These are phyloP conservation scores for Pomacea maculata DNA, from an alignment of 1,140 invertebrate species.

Conservation along the genomic window DNA sequence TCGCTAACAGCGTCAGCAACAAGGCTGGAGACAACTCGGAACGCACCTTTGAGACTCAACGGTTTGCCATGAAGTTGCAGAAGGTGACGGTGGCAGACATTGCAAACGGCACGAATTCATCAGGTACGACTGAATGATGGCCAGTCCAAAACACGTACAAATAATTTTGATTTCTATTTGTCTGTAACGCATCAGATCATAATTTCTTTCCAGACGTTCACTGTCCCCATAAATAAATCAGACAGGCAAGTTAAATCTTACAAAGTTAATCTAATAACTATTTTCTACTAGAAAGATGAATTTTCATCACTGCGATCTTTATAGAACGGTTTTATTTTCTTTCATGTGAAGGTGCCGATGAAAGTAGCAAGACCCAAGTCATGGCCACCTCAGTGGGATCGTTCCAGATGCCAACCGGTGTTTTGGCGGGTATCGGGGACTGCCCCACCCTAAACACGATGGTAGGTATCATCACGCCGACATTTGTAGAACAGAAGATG, in stretches of 20 bases:
- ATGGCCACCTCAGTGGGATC: constrained; percentile 30
- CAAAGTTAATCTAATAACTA: too few species aligned
- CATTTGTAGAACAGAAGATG: background rate
- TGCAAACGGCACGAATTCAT: constrained; percentile 28
- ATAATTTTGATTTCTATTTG: background rate
- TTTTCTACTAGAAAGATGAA: background rate
- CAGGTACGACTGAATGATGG: constrained; percentile 18
- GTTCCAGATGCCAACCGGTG: constrained; percentile 30
- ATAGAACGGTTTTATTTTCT: too few species aligned
- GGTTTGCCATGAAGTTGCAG: constrained; percentile 39
- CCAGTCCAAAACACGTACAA: too few species aligned
- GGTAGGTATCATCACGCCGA: constrained; percentile 13
- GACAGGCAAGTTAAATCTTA: too few species aligned
- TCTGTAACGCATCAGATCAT: background rate
- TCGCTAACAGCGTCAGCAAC: constrained; percentile 34
- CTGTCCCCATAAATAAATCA: background rate
- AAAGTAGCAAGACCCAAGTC: constrained; percentile 13
- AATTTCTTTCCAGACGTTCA: background rate
- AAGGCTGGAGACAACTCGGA: constrained; percentile 35
- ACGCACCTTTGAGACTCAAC: constrained; percentile 29
- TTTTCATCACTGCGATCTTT: too few species aligned
- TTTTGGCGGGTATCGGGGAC: constrained; percentile 15
- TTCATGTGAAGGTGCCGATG: background rate
- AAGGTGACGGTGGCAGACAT: constrained; percentile 28
- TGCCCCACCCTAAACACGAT: constrained; percentile 35